phyloP scores from a whole-genome alignment of 2,113 vertebrate genomes.

The Pseudorectes ferrugineus region DNA sequence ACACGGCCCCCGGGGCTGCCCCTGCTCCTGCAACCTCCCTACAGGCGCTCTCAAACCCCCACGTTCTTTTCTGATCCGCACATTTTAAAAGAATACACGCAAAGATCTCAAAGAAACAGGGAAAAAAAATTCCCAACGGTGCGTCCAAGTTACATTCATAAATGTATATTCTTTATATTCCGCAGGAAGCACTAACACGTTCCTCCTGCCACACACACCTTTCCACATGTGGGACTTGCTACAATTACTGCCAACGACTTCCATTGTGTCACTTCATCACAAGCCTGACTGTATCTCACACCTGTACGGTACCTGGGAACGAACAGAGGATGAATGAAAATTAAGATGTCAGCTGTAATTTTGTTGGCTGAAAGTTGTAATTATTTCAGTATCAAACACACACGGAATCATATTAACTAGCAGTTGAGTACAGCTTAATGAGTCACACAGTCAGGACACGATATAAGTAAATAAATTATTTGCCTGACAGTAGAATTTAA shows the following conservation, averaged over 20 bases:
- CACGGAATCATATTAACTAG: neutral
- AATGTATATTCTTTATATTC: no score
- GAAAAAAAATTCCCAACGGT: no score
- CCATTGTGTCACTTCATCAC: neutral
- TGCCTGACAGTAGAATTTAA: neutral
- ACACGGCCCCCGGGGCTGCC: rapidly evolving
- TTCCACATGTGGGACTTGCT: neutral
- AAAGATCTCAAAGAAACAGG: neutral
- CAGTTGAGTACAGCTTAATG: neutral
- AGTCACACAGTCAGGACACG: neutral
- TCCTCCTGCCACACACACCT: neutral
- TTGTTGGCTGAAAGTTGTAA: neutral
- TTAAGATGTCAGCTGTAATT: neutral
- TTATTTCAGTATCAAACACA: neutral
- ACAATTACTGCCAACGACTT: neutral
- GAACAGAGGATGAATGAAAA: neutral
- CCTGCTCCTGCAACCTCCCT: rapidly evolving
- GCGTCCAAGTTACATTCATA: neutral
- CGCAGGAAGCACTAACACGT: rapidly evolving
- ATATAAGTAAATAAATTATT: neutral
- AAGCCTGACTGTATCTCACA: neutral
- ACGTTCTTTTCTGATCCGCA: rapidly evolving
- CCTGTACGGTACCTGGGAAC: neutral
- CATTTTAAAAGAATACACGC: neutral
- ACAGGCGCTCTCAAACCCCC: rapidly evolving